phyloP scores from a whole-genome alignment of 2,113 vertebrate genomes.

The Apteryx mantelli region DNA sequence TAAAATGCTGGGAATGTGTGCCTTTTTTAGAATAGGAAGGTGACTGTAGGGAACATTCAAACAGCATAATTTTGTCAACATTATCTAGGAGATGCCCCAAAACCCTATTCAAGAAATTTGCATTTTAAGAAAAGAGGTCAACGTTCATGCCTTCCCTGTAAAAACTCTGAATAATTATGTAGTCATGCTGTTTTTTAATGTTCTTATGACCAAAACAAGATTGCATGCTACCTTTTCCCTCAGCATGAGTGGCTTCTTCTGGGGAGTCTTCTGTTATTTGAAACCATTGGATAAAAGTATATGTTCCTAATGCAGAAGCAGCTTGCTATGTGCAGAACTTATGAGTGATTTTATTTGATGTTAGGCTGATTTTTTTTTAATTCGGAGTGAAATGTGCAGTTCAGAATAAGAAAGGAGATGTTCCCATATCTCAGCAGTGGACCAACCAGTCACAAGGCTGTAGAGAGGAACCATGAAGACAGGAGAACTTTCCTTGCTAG shows the following conservation, averaged over 20 bases:
- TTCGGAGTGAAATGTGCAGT: neutral
- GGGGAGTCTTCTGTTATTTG: neutral
- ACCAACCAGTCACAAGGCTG: neutral
- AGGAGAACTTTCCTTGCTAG: neutral
- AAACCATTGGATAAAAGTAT: neutral
- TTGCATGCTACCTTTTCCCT: neutral
- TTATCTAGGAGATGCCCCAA: neutral
- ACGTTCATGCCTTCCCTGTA: rapidly evolving
- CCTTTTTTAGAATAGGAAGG: neutral
- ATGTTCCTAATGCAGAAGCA: neutral
- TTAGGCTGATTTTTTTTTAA: neutral
- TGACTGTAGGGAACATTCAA: neutral
- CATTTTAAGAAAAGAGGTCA: neutral
- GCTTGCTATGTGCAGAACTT: neutral
- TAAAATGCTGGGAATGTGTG: neutral
- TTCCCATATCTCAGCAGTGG: neutral
- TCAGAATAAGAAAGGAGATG: neutral
- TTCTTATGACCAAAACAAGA: neutral
- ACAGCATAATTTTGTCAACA: neutral
- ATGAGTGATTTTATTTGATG: neutral
- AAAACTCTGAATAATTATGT: rapidly evolving
- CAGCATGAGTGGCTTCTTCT: neutral
- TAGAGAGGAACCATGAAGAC: neutral
- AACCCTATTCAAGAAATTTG: rapidly evolving
- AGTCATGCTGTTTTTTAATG: rapidly evolving